A percentile compares a stretch with the other conserved stretches of the same genome.
Conservation (phyloP, 2,113 vertebrate genomes). For the Spea multiplicata region DNA sequence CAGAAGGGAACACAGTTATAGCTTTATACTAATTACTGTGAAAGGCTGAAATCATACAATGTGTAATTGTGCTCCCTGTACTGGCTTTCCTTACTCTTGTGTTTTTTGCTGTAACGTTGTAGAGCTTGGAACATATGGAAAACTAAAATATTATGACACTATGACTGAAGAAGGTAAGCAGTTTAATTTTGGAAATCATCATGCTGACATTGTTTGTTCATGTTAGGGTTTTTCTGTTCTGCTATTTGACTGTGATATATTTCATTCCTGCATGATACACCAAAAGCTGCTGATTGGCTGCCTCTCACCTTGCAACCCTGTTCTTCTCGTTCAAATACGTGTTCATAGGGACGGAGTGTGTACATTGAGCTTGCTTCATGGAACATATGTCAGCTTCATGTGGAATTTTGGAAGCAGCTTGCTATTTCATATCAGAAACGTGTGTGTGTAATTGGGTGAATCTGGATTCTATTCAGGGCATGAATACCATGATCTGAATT, state of each 20-base stretch:
- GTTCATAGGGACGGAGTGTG: background rate
- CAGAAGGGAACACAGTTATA: no score
- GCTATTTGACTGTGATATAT: constrained; percentile 47
- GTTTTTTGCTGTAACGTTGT: constrained; percentile 97
- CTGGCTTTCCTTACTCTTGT: constrained; percentile 82
- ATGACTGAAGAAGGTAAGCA: constrained; percentile 99
- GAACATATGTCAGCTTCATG: background rate
- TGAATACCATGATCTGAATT: background rate
- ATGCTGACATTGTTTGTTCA: constrained; percentile 61
- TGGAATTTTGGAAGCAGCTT: constrained; percentile 5
- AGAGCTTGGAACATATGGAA: constrained; percentile 99
- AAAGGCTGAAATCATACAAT: background rate
- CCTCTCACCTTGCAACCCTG: constrained; percentile 14
- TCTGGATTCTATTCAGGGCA: constrained; percentile 1
- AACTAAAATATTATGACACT: constrained; percentile 99
- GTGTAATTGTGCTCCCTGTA: constrained; percentile 52
- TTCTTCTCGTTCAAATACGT: constrained; percentile 1
- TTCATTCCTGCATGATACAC: constrained; percentile 71
- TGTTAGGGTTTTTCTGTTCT: constrained; percentile 55
- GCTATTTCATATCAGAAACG: background rate
- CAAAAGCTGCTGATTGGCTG: constrained; percentile 55
- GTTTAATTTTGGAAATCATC: constrained; percentile 77
- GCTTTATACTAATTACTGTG: no score
- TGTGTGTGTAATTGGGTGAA: background rate
- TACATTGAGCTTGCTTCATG: background rate